Conservation (phyloP, 2,888 invertebrate genomes). For the Diadegma fenestrale region DNA sequence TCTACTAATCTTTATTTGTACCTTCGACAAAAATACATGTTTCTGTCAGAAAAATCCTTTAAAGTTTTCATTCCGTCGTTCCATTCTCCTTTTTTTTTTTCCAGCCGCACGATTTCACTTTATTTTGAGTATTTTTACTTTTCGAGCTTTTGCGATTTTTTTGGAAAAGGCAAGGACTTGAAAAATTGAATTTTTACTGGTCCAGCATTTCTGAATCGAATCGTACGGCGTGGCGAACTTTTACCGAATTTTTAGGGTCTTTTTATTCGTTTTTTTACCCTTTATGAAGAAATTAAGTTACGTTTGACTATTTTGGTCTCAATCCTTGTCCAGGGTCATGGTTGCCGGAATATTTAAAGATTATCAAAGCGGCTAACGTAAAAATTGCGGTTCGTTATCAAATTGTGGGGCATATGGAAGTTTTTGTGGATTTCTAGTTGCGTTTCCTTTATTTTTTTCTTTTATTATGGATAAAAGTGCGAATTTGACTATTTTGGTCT, state of each 20-base stretch:
- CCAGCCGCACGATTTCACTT: not conserved
- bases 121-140: conserved; percentile 5
- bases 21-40: conserved; percentile 48
- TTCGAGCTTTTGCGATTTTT: not conserved
- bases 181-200: too few species aligned
- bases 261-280: too few species aligned
- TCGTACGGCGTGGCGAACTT: too few species aligned
- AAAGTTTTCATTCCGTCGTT: not conserved
- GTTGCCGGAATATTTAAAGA: too few species aligned
- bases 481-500: too few species aligned
- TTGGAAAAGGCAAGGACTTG: not conserved
- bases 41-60: conserved; percentile 22
- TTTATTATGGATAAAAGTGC: not conserved
- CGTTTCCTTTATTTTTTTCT: too few species aligned
- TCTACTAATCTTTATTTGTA: conserved; percentile 57
- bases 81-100: not conserved
- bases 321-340: too few species aligned
- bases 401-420: not conserved
- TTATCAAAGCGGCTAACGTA: not conserved
- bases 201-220: too few species aligned
- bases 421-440: too few species aligned
- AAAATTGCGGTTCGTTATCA: not conserved
- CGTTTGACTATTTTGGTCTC: not conserved
- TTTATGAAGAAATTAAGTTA: too few species aligned
- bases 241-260: too few species aligned